Evolutionary conservation across 2,888 invertebrate genomes (phyloP).

Genomic region (Rhaphigaster nebulosa): DNA sequence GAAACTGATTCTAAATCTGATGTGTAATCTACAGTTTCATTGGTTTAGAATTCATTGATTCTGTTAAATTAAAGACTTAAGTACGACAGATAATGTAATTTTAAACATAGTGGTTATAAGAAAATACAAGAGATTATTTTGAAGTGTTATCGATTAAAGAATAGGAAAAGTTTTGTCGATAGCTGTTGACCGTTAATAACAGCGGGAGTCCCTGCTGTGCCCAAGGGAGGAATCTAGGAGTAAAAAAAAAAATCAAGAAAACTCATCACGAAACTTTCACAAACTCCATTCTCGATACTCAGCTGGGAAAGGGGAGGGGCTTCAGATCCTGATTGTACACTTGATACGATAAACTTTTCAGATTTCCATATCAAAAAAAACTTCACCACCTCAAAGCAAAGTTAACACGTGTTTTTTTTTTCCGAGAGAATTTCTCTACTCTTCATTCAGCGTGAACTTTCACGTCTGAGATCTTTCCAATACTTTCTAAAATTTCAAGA

Average conservation of each 20-base stretch:
- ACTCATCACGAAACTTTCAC: conserved; percentile 45
- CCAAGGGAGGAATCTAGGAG: conserved; percentile 8
- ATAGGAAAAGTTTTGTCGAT: conserved; percentile 18
- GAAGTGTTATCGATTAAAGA: background rate
- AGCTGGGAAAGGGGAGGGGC: background rate
- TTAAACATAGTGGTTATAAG: background rate
- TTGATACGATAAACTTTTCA: conserved; percentile 43
- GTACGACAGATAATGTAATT: too few relatives aligned
- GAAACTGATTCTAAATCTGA: too few relatives aligned
- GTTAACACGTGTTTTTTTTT: conserved; percentile 44
- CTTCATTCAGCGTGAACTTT: conserved; percentile 5
- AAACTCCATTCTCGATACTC: conserved; percentile 44
- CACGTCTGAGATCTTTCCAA: background rate
- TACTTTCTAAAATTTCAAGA: background rate
- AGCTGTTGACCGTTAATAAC: conserved; percentile 43
- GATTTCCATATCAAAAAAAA: conserved; percentile 48
- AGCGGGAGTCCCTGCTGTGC: background rate
- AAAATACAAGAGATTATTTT: background rate
- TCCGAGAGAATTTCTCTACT: background rate
- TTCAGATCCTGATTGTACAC: conserved; percentile 30
- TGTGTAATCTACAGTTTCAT: too few relatives aligned
- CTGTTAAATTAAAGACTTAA: too few relatives aligned
- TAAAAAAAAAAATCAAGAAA: conserved; percentile 34
- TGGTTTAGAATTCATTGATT: too few relatives aligned
- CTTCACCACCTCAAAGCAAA: conserved; percentile 24